Percentiles rank a stretch among this genome's conserved stretches.
These are phyloP conservation scores for Sarcophaga bullata DNA, from an alignment of 1,140 invertebrate genomes.

Conservation along the genomic window DNA sequence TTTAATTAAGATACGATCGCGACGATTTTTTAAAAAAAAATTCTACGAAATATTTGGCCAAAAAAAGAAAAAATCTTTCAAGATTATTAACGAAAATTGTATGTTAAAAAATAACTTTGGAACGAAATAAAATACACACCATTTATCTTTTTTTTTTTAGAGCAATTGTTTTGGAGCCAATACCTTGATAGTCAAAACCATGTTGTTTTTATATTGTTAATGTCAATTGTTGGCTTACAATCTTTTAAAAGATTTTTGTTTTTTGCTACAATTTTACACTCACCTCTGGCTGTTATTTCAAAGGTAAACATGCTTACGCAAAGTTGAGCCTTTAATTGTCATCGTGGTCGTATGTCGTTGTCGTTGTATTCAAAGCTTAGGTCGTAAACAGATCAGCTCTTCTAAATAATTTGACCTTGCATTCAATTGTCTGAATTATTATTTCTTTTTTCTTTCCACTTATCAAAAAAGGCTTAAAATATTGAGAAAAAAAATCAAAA, in stretches of 20 bases:
- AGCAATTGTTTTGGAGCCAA: constrained; percentile 19
- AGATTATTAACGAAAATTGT: too few species aligned
- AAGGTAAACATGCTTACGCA: constrained; percentile 17
- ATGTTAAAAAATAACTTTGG: too few species aligned
- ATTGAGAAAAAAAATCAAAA: background rate
- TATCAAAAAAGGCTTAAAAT: too few species aligned
- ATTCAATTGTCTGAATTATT: constrained; percentile 15
- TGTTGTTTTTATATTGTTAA: background rate
- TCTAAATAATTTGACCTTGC: constrained; percentile 15
- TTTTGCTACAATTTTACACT: background rate
- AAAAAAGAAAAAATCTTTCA: too few species aligned
- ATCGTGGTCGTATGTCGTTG: background rate
- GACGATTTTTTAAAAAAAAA: background rate
- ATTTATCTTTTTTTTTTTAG: background rate
- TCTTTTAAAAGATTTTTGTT: background rate
- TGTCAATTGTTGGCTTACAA: background rate
- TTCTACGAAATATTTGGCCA: too few species aligned
- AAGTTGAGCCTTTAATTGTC: constrained; percentile 9
- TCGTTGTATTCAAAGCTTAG: background rate
- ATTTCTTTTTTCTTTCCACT: background rate
- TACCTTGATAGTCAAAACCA: background rate
- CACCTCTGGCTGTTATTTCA: background rate
- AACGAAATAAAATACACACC: too few species aligned
- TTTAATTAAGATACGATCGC: constrained; percentile 6
- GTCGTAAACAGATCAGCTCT: constrained; percentile 5